phyloP scores from a whole-genome alignment of 2,797 vertebrate species.

The Pampus argenteus region DNA sequence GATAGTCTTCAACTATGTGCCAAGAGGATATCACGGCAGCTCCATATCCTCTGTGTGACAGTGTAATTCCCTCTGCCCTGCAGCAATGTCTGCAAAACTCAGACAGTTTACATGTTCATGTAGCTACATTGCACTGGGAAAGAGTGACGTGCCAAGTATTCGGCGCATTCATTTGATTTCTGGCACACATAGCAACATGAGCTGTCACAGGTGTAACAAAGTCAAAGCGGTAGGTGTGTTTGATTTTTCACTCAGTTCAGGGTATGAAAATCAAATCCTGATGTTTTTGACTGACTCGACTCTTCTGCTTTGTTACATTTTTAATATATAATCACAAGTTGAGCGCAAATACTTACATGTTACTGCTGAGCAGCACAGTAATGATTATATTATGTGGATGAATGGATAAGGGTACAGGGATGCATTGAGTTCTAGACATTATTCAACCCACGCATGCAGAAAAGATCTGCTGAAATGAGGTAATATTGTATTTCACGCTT shows the following conservation, averaged over 20 bases:
- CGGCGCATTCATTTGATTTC: slow-evolving; percentile 81
- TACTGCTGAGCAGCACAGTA: slow-evolving; percentile 13
- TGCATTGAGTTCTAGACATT: slow-evolving; percentile 61
- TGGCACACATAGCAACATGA: slow-evolving; percentile 63
- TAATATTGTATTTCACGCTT: slow-evolving; percentile 66
- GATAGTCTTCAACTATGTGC: slow-evolving; percentile 95
- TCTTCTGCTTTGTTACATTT: slow-evolving; percentile 46
- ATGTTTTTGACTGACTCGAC: slow-evolving; percentile 11
- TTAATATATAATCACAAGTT: slow-evolving; percentile 11
- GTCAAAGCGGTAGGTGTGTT: slow-evolving; percentile 50
- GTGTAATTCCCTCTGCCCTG: slow-evolving; percentile 95
- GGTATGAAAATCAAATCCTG: slow-evolving; percentile 12
- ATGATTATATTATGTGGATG: slow-evolving; percentile 22
- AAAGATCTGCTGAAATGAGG: slow-evolving; percentile 40
- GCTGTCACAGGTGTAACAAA: slow-evolving; percentile 57
- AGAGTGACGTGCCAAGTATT: slow-evolving; percentile 85
- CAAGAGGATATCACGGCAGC: slow-evolving; percentile 91
- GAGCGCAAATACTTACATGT: slow-evolving; percentile 20
- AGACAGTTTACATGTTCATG: slow-evolving; percentile 95
- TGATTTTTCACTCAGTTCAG: slow-evolving; percentile 41
- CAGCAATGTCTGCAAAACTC: slow-evolving; percentile 95
- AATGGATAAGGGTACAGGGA: slow-evolving; percentile 26
- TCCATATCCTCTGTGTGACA: slow-evolving; percentile 94
- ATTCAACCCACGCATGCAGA: slow-evolving; percentile 55
- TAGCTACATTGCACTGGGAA: slow-evolving; percentile 86